Evolutionary conservation across 2,888 invertebrate genomes (phyloP), one percentile per base, ranked within the genome.

Genomic region (Villa cingulata): DNA sequence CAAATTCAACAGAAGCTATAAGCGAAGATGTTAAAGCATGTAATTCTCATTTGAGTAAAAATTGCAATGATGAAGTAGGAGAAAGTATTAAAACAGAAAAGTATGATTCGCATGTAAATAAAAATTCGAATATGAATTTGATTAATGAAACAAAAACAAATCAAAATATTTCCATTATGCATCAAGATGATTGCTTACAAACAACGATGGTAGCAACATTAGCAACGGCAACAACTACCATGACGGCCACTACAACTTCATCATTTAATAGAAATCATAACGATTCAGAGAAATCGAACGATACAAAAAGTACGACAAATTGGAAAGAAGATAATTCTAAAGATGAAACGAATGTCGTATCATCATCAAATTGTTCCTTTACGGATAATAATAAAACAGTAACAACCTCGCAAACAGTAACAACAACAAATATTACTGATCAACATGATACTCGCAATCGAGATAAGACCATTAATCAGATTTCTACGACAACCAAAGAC

Each of bases 331-430:
- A 38, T 14, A 15, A 15, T 27, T 16, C 18, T 17, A 41, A 36
- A 38, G 12, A 5, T 10, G 41, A 41, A 16, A 29, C n/a, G 7
- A 42, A 42, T 16, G 29, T 36, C 5, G 46, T 46, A 2, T 46
- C 46, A 14, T 46, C 46, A 10, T 39, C 46, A 18, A 45, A 45
- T 36, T 40, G 19, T 14, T 32, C 45, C 5, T n/a, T 16, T n/a
- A 15, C 17, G n/a, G 40, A 32, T 19, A 23, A 19, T 16, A 45
- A 20, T n/a, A 34, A 19, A 29, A 20, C 12, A 19, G 36, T 41
- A 6, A 7, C 7, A 23, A 23, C 23, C 15, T n/a, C 41, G 23
- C 23, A 23, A 23, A 23, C 23, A 23, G 4, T 23, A 23, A 23
- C 7, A 7, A 4, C 4, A 17, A n/a, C 46, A 19, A n/a, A n/a